These are phyloP conservation scores for Sisor rabdophorus DNA, from an alignment of 2,113 vertebrate genomes.

Conservation along the genomic window DNA sequence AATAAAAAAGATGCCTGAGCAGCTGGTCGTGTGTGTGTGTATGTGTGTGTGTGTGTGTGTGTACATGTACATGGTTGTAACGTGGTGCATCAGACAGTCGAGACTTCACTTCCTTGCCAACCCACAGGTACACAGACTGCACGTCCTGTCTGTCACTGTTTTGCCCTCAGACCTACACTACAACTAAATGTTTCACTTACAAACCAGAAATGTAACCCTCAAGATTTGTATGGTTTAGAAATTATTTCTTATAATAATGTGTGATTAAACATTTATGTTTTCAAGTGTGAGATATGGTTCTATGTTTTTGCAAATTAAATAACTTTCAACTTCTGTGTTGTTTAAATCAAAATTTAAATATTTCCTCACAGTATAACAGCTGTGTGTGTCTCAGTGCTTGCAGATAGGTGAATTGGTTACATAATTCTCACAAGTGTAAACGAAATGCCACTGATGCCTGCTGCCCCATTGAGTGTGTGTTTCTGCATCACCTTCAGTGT, in stretches of 20 bases:
- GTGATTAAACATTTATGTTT: background rate
- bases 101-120: background rate
- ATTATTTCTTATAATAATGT: no score
- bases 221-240: background rate
- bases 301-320: background rate
- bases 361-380: background rate
- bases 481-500: background rate
- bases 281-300: background rate
- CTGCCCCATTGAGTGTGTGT: background rate
- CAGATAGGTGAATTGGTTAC: background rate
- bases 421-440: background rate
- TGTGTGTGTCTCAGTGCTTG: background rate
- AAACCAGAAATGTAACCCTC: background rate
- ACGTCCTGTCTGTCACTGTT: background rate
- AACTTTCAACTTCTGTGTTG: no score
- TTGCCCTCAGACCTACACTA: background rate
- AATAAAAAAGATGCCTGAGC: slow-evolving; percentile 70
- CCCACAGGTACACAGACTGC: slow-evolving; percentile 15
- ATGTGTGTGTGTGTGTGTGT: background rate
- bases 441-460: background rate
- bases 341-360: background rate
- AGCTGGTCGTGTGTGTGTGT: background rate
- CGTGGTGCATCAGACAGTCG: background rate
- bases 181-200: slow-evolving; percentile 48
- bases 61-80: background rate